Base-by-base conservation (phyloP, 1,140 invertebrate species). In the Pomacea maculata region DNA sequence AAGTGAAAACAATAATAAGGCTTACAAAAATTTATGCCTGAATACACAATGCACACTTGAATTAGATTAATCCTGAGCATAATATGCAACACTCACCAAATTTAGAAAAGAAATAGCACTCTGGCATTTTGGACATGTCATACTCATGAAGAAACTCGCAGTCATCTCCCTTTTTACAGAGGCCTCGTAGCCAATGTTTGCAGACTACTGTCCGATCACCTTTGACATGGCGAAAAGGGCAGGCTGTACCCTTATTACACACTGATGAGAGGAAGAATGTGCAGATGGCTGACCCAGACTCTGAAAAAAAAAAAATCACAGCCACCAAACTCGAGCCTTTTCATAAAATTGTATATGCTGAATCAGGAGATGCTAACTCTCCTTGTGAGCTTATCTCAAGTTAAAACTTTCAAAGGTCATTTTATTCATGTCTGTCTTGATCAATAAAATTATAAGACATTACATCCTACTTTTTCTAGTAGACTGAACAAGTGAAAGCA, bases 61-160 rank as follows among this genome's bases (percentile, higher is more conserved):
- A 45, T 45, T 45, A 45, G 34, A 45, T 45, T 45, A 45, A 6
- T 45, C 0, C 34, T 45, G 34, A 45, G 6, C 34, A 45, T 45
- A 45, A 45, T 11, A 52, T 73, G 54, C 8, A 61, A 74, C 15
- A 88, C 89, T 86, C 87, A 92, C 92, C 92, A 89, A 92, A 93
- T 90, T 92, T 93, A 21, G 98, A 99, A 92, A 99, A 99, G 92
- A 99, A 99, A 91, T 99, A 99, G 92, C 99, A 99, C 92, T 99
- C 99, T 1, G 99, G 99, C 99, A 99, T 99, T 94, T 99, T 99
- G 9, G 97, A 97, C 97, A 99, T 99, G 91, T 99, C 98, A 93
- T 98, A 99, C 92, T 99, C 99, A 88, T 99, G 99, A 21, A 99
- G 93, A 92, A 99, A 99, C 94, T 99, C 99, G 92, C 98, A 99